Conservation (phyloP, 2,888 invertebrate genomes). For the Isoperla grammatica region DNA sequence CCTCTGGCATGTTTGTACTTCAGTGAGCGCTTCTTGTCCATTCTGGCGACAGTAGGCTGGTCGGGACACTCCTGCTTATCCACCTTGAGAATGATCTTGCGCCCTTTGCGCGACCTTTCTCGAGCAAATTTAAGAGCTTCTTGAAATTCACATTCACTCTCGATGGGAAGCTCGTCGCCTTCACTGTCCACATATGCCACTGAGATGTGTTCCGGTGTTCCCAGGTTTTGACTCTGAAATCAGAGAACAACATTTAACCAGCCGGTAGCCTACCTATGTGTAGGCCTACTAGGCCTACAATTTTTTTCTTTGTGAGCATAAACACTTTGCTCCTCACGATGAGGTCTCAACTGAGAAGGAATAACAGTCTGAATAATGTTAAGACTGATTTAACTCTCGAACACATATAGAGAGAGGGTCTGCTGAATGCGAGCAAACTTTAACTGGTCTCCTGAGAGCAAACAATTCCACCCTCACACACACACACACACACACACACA, state of each 20-base stretch:
- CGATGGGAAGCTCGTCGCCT: conserved; percentile 43
- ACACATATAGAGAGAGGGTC: no score
- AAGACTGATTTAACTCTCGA: no score
- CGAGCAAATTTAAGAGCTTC: conserved; percentile 41
- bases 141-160: conserved; percentile 44
- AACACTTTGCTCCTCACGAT: no score
- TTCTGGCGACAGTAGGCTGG: background rate
- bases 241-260: background rate
- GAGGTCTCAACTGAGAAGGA: no score
- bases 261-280: background rate
- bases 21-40: background rate
- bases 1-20: no score
- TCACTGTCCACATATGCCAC: conserved; percentile 44
- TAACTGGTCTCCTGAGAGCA: no score
- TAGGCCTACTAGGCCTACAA: no score
- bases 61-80: conserved; percentile 33
- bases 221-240: conserved; percentile 44
- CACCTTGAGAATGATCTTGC: conserved; percentile 41
- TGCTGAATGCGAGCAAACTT: no score
- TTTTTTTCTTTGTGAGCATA: no score
- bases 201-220: conserved; percentile 41
- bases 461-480: no score
- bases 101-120: conserved; percentile 39
- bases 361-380: no score
- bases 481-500: no score